Evolutionary conservation across 2,797 vertebrate species (phyloP).

Genomic region (Heliangelus exortis): DNA sequence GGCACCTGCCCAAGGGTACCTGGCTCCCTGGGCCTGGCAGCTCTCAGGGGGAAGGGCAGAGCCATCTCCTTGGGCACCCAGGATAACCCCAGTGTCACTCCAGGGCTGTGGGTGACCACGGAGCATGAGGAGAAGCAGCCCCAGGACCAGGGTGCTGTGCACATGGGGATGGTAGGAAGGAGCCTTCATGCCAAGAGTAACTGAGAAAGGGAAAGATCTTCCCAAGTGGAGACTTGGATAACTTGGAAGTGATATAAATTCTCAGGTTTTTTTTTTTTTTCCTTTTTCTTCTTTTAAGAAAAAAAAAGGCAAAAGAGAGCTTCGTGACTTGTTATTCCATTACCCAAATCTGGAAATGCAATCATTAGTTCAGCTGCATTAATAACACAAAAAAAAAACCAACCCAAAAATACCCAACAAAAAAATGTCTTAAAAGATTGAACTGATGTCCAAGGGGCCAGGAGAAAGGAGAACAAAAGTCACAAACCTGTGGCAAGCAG

Average conservation of each 20-base stretch:
- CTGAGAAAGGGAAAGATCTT: neutral
- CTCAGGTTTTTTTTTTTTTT: neutral
- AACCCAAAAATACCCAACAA: too few relatives aligned
- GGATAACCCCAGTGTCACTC: neutral
- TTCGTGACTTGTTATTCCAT: slow-evolving; percentile 69
- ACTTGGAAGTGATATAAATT: slow-evolving; percentile 2
- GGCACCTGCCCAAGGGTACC: too few relatives aligned
- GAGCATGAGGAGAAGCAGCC: neutral
- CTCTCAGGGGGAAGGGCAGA: neutral
- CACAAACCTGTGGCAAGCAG: neutral
- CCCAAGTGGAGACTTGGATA: neutral
- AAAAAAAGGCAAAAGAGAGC: neutral
- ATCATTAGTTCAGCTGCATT: slow-evolving; percentile 63
- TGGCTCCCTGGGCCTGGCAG: neutral
- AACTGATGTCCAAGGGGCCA: neutral
- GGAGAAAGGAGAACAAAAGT: slow-evolving; percentile 53
- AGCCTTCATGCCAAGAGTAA: neutral
- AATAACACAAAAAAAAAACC: neutral
- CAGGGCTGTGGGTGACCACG: accelerated
- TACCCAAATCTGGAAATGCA: slow-evolving; percentile 63
- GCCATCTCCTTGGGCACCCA: neutral
- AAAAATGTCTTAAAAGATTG: neutral
- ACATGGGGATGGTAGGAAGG: neutral
- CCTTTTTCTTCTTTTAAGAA: neutral
- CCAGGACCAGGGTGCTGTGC: accelerated